Conservation (phyloP, 2,888 invertebrate species). For the Allophyes oxyacanthae region DNA sequence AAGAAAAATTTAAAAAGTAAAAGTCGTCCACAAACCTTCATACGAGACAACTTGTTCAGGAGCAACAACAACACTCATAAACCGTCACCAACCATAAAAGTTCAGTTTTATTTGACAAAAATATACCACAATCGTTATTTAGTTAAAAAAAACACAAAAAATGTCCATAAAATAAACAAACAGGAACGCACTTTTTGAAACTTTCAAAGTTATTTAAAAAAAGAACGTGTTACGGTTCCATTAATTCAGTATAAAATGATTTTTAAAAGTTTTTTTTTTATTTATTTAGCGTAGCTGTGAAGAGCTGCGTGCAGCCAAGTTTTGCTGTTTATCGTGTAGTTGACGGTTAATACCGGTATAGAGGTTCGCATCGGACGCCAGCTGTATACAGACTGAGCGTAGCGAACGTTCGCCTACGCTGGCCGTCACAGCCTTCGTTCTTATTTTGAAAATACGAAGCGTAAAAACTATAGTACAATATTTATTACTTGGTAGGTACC, state of each 20-base stretch:
- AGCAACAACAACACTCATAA: constrained; percentile 43
- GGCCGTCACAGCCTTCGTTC: constrained; percentile 38
- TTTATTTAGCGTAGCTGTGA: background rate
- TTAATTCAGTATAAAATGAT: background rate
- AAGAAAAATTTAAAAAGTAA: constrained; percentile 14
- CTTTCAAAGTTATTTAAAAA: constrained; percentile 21
- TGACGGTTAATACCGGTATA: constrained; percentile 42
- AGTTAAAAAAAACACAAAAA: constrained; percentile 20
- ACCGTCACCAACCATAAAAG: constrained; percentile 44
- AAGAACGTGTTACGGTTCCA: constrained; percentile 8
- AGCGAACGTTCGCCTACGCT: constrained; percentile 42
- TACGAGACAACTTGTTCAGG: constrained; percentile 38
- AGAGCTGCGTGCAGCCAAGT: constrained; percentile 44
- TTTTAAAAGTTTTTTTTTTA: constrained; percentile 9
- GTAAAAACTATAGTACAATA: constrained; percentile 18
- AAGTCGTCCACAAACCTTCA: constrained; percentile 50
- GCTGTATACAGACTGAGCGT: constrained; percentile 65
- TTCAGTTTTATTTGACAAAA: constrained; percentile 29
- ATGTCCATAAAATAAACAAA: constrained; percentile 7
- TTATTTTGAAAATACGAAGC: constrained; percentile 50
- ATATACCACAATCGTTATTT: constrained; percentile 26
- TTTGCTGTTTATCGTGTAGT: constrained; percentile 57
- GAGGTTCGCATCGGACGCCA: constrained; percentile 64
- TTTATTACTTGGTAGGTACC: constrained; percentile 26
- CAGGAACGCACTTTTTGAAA: constrained; percentile 27